Percentiles rank a stretch among this genome's conserved stretches.
Evolutionary conservation across 1,140 invertebrate genomes (phyloP).

Genomic region (Formica selysi): DNA sequence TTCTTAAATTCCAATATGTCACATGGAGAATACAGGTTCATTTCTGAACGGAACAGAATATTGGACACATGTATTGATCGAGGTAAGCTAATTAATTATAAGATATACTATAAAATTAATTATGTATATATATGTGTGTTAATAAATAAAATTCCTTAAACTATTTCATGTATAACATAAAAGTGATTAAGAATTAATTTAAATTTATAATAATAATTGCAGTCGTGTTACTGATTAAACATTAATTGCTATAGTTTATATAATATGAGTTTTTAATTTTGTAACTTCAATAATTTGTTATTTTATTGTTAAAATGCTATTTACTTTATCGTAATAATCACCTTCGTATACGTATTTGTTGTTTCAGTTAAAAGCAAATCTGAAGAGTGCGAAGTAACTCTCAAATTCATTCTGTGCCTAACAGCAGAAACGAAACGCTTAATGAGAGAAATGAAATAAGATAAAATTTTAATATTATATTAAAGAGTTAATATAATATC

Average conservation of each 20-base stretch:
- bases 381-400: constrained; percentile 39
- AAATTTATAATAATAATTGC: constrained; percentile 1
- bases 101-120: not conserved
- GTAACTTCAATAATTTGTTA: not conserved
- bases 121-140: too few relatives aligned
- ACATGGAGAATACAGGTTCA: accelerated
- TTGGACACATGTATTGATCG: not conserved
- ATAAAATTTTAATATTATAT: not conserved
- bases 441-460: not conserved
- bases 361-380: constrained; percentile 35
- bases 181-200: not conserved
- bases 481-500: not conserved
- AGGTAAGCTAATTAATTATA: constrained; percentile 3
- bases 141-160: not conserved
- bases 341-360: not conserved
- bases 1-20: accelerated
- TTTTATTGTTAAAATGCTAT: not conserved
- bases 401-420: not conserved
- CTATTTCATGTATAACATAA: not conserved
- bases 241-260: not conserved
- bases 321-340: not conserved
- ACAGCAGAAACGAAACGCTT: not conserved
- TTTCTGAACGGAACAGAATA: accelerated
- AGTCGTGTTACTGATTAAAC: not conserved
- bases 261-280: not conserved